Conservation (phyloP, 2,888 invertebrate species). For the Platerodrilus igneus region DNA sequence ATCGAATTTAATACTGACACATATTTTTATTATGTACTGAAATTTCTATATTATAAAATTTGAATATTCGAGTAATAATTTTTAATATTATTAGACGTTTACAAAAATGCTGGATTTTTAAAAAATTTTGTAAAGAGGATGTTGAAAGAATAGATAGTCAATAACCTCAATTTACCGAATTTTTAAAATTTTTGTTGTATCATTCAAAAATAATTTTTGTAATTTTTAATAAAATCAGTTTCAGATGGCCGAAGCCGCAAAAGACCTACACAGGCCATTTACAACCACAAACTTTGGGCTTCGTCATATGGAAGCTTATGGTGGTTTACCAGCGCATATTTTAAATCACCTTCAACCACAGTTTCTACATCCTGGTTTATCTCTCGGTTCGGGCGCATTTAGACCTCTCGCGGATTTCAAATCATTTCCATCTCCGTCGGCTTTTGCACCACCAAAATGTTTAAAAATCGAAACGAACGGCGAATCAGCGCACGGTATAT, state of each 20-base stretch:
- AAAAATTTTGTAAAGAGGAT: too few relatives aligned
- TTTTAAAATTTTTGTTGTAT: slow-evolving; percentile 3
- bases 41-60: too few relatives aligned
- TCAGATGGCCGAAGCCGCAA: slow-evolving; percentile 51
- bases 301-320: slow-evolving; percentile 54
- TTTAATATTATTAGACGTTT: too few relatives aligned
- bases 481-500: slow-evolving; percentile 43
- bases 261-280: slow-evolving; percentile 64
- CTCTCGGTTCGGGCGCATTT: slow-evolving; percentile 57
- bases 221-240: slow-evolving; percentile 34
- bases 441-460: slow-evolving; percentile 68
- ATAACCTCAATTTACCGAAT: too few relatives aligned
- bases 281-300: slow-evolving; percentile 55
- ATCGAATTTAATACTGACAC: too few relatives aligned
- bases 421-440: slow-evolving; percentile 56
- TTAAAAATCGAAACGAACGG: slow-evolving; percentile 50
- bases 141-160: too few relatives aligned
- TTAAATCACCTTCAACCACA: slow-evolving; percentile 69
- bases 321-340: slow-evolving; percentile 62
- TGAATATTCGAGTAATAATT: too few relatives aligned
- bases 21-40: too few relatives aligned
- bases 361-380: slow-evolving; percentile 63
- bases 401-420: slow-evolving; percentile 56
- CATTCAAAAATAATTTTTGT: background rate
- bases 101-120: too few relatives aligned